Conservation (phyloP, 2,888 invertebrate genomes). For the Melinaea marsaeus region DNA sequence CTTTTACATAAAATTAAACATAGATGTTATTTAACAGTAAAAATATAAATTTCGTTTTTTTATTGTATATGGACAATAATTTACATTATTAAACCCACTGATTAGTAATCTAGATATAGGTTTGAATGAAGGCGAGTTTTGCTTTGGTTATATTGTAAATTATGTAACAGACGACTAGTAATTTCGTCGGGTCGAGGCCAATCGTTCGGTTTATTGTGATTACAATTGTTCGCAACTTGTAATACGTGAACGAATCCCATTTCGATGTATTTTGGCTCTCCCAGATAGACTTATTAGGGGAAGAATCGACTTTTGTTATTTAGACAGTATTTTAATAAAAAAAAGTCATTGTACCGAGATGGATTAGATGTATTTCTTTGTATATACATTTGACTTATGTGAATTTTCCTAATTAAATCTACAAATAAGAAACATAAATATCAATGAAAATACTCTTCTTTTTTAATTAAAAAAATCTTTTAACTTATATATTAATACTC, state of each 20-base stretch:
- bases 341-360: background rate
- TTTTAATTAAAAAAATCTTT: too few species aligned
- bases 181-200: slow-evolving; percentile 21
- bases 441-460: too few species aligned
- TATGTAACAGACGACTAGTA: slow-evolving; percentile 13
- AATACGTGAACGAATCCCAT: slow-evolving; percentile 15
- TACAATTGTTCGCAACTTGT: slow-evolving; percentile 18
- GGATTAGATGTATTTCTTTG: background rate
- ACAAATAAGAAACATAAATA: too few species aligned
- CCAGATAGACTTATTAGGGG: slow-evolving; percentile 4
- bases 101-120: background rate
- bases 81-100: background rate
- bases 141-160: background rate
- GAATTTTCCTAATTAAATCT: too few species aligned
- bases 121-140: background rate
- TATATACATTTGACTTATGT: too few species aligned
- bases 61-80: too few species aligned
- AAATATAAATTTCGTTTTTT: too few species aligned
- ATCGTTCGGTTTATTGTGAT: slow-evolving; percentile 22
- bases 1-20: too few species aligned
- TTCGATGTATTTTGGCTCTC: slow-evolving; percentile 15
- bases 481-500: too few species aligned
- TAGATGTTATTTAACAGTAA: too few species aligned
- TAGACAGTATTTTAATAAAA: background rate
- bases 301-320: background rate